These are phyloP conservation scores for Labeo catla DNA, from an alignment of 2,113 vertebrate genomes.

Conservation along the genomic window DNA sequence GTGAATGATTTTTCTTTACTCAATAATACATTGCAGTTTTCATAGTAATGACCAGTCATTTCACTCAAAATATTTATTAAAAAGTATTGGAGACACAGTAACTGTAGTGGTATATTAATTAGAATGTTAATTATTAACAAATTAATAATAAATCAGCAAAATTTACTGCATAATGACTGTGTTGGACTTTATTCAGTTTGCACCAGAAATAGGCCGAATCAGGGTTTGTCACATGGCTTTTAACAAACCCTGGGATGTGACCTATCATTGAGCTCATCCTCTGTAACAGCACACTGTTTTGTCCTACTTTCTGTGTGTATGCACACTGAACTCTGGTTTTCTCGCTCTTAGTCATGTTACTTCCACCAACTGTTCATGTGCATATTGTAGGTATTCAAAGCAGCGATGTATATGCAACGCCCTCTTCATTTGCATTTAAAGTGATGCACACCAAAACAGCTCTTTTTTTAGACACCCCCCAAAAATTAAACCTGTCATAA, in stretches of 20 bases:
- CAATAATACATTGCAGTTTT: background rate
- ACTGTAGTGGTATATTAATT: background rate
- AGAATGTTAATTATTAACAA: background rate
- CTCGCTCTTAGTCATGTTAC: too few relatives aligned
- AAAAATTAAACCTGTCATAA: too few relatives aligned
- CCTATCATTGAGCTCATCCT: background rate
- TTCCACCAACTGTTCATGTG: too few relatives aligned
- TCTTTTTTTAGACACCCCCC: too few relatives aligned
- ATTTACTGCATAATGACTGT: background rate
- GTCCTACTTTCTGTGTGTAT: too few relatives aligned
- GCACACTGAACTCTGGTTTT: too few relatives aligned
- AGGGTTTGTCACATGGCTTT: background rate
- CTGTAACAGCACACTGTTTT: too few relatives aligned
- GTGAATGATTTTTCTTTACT: background rate
- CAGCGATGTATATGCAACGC: too few relatives aligned
- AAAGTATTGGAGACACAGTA: background rate
- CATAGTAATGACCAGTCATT: background rate
- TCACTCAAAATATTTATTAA: background rate
- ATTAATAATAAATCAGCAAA: background rate
- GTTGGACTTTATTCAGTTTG: background rate
- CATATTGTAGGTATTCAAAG: too few relatives aligned
- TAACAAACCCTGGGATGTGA: background rate
- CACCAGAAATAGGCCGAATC: background rate
- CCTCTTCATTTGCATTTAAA: too few relatives aligned
- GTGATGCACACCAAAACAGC: too few relatives aligned